Base-by-base conservation (phyloP, 2,113 vertebrate species). In the Cyprinodon variegatus region DNA sequence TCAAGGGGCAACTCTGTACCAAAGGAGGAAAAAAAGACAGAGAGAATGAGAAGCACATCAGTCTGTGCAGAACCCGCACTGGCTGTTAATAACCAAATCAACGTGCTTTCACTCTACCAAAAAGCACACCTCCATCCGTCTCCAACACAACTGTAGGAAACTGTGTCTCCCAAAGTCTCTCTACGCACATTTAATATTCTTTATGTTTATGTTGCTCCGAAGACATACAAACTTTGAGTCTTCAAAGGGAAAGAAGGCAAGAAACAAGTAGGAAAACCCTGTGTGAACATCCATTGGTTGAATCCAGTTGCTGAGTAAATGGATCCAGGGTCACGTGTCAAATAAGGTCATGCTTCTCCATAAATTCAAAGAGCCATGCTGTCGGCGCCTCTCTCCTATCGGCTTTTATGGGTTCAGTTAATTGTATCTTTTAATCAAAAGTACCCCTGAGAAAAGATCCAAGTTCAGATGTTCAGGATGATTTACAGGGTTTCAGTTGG, bases 391-490 rank as follows among this genome's bases (percentile, higher is more conserved):
- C 64, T 64, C 61, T 78, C 70, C 79, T 77, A 75, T 71, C 87
- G 87, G 77, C 66, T 88, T 90, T 92, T 91, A 91, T 90, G 87
- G 86, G 82, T 81, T 83, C 69, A 9, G 83, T 89, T 90, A 90
- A 92, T 93, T 89, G 90, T 83, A 90, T 89, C 86, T 89, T 89
- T 93, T 91, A 90, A 91, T 92, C 87, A 91, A 88, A 88, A 85
- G 86, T 65, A 83, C 80, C 89, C 89, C 83, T 13, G 87, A 85
- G 86, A 84, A 89, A 77, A 71, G 77, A 86, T 87, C 83, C 86
- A 80, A 80, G 87, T 83, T 91, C 90, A 90, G 86, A 84, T 90
- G 88, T 88, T 87, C 70, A 22, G 75, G 40, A 78, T 88, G 90
- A 90, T 88, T 91, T 87, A 88, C 85, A 89, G 61, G 69, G 73